phyloP scores from a whole-genome alignment of 2,113 vertebrate genomes.

The Toxostoma redivivum region DNA sequence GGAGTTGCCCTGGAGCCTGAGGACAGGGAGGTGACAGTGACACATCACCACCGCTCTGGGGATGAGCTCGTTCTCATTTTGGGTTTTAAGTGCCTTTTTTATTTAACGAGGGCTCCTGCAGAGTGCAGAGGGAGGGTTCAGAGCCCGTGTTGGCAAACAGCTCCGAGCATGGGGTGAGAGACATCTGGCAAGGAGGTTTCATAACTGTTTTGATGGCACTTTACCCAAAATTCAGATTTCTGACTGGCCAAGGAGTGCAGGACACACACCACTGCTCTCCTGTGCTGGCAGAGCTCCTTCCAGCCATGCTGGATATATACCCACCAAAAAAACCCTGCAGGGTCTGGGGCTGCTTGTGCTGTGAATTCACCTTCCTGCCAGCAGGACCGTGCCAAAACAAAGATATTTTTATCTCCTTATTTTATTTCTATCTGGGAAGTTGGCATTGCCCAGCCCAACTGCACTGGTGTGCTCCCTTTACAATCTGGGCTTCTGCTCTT shows the following conservation, averaged over 20 bases:
- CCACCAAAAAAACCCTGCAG: background rate
- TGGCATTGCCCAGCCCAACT: fast-evolving
- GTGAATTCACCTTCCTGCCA: background rate
- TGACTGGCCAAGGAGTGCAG: background rate
- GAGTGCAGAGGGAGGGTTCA: background rate
- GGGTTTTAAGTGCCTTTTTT: background rate
- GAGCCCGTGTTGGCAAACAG: background rate
- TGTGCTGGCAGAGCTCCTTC: background rate
- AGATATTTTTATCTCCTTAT: background rate
- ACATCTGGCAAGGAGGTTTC: background rate
- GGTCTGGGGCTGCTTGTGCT: background rate
- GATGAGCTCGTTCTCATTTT: background rate
- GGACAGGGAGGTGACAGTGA: background rate
- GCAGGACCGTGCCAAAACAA: fast-evolving
- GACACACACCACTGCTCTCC: no score
- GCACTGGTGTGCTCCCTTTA: background rate
- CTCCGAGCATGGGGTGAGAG: background rate
- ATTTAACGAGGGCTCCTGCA: background rate
- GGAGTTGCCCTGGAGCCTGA: background rate
- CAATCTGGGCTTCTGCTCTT: background rate
- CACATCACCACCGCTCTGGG: background rate
- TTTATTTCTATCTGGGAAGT: background rate
- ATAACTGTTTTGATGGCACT: background rate
- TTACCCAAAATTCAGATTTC: background rate
- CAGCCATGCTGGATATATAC: background rate